Conservation (phyloP, 1,140 invertebrate species). For the Drosophila fuyamai region DNA sequence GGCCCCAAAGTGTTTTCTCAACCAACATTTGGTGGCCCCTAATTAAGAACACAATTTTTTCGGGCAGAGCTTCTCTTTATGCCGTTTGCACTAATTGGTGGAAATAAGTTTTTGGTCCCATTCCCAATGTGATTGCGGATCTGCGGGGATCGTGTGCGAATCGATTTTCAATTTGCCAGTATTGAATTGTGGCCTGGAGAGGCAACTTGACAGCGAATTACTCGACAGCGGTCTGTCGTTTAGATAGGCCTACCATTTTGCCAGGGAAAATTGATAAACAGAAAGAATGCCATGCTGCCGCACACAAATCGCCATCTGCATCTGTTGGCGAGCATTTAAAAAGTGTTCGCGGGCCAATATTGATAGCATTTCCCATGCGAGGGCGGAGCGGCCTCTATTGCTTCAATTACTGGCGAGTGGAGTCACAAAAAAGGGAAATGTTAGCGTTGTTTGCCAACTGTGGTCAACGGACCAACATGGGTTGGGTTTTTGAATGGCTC, state of each 20-base stretch:
- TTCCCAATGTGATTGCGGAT: conserved; percentile 16
- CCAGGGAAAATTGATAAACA: conserved; percentile 74
- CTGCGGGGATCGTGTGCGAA: conserved; percentile 24
- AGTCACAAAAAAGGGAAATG: conserved; percentile 21
- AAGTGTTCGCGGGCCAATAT: conserved; percentile 75
- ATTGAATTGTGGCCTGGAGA: conserved; percentile 42
- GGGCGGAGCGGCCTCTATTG: conserved; percentile 50
- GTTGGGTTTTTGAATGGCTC: conserved; percentile 20
- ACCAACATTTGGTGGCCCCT: conserved; percentile 10
- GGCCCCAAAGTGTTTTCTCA: conserved; percentile 14
- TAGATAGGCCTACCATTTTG: conserved; percentile 37
- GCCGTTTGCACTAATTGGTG: conserved; percentile 31
- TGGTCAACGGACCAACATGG: conserved; percentile 16
- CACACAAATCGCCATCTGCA: conserved; percentile 31
- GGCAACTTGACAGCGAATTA: conserved; percentile 51
- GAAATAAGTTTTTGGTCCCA: conserved; percentile 28
- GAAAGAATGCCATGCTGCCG: conserved; percentile 35
- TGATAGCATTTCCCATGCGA: conserved; percentile 71
- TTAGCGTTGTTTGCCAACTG: conserved; percentile 49
- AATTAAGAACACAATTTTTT: conserved; percentile 39
- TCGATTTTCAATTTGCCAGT: conserved; percentile 53
- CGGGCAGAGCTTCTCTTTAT: conserved; percentile 5
- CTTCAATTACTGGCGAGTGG: conserved; percentile 60
- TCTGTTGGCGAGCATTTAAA: conserved; percentile 58
- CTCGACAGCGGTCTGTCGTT: conserved; percentile 39